Evolutionary conservation across 2,888 invertebrate genomes (phyloP).

Genomic region (Synergus itoensis): DNA sequence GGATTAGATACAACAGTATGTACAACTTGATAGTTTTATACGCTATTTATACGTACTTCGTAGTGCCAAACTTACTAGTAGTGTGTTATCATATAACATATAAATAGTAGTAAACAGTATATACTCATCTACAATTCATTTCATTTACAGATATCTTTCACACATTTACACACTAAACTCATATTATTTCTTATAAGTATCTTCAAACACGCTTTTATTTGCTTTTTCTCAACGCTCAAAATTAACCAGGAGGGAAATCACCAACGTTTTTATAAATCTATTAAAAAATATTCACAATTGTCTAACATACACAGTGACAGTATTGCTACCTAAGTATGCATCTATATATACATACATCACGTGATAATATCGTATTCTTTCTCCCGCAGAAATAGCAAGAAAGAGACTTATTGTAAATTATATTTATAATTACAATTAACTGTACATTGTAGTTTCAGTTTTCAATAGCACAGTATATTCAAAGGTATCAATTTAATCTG

Average conservation of each 20-base stretch:
- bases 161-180: conserved; percentile 46
- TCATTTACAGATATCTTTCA: conserved; percentile 51
- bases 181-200: not conserved
- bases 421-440: conserved; percentile 22
- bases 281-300: conserved; percentile 75
- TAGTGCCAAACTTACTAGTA: conserved; percentile 40
- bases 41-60: conserved; percentile 40
- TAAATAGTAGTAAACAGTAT: conserved; percentile 62
- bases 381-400: not conserved
- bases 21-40: conserved; percentile 48
- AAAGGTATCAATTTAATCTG: not conserved
- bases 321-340: conserved; percentile 48
- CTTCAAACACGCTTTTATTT: conserved; percentile 8
- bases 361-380: conserved; percentile 41
- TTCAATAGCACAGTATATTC: conserved; percentile 3
- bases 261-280: conserved; percentile 74
- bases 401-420: not conserved
- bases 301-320: conserved; percentile 70
- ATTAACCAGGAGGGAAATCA: conserved; percentile 64
- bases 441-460: conserved; percentile 6
- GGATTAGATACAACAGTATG: conserved; percentile 62
- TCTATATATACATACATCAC: conserved; percentile 55
- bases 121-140: conserved; percentile 52
- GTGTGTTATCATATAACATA: conserved; percentile 57
- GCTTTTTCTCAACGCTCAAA: conserved; percentile 46